Evolutionary conservation across 1,140 invertebrate species (phyloP).

Genomic region (Lanistes nyassanus): DNA sequence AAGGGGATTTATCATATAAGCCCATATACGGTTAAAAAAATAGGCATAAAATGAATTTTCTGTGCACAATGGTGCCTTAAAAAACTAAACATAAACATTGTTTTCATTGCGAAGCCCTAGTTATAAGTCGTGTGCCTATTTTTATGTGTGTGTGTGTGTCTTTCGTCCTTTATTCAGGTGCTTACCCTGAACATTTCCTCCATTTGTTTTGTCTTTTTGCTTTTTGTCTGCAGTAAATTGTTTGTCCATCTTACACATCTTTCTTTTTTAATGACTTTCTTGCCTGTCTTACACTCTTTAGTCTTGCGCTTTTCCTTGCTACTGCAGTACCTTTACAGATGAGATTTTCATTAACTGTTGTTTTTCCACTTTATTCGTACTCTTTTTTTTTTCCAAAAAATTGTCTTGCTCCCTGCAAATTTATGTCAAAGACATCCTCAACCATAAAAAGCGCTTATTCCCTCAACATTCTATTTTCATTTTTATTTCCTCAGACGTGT

Average conservation of each 20-base stretch:
- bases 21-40: no score
- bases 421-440: no score
- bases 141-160: constrained; percentile 7
- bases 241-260: background rate
- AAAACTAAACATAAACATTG: no score
- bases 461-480: no score
- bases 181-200: no score
- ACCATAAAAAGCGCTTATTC: no score
- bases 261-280: background rate
- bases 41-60: no score
- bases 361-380: background rate
- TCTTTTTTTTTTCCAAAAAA: constrained; percentile 10
- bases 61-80: no score
- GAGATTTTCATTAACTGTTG: background rate
- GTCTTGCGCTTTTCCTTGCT: background rate
- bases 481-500: no score
- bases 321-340: background rate
- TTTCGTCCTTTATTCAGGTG: no score
- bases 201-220: background rate
- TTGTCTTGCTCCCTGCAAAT: background rate
- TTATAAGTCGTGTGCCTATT: background rate
- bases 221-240: constrained; percentile 6
- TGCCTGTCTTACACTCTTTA: background rate
- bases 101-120: no score
- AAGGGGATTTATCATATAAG: no score